Evolutionary conservation across 2,113 vertebrate species (phyloP).

Genomic region (Vulpes vulpes): DNA sequence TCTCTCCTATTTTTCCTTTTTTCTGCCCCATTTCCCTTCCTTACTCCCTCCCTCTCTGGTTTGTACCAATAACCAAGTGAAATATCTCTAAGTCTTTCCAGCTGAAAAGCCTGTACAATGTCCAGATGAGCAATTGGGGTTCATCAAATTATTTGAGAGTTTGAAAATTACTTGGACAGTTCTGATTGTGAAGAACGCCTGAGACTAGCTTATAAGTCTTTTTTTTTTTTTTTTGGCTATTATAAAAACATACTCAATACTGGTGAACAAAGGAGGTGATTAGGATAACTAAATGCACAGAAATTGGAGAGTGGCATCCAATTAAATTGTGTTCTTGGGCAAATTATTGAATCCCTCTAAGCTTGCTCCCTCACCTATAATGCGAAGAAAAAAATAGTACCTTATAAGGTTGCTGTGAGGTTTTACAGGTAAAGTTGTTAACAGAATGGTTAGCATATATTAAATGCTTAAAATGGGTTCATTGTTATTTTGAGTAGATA

Average conservation of each 20-base stretch:
- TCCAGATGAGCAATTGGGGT: not conserved
- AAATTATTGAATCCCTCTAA: not conserved
- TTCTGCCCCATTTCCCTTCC: not conserved
- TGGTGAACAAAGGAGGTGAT: not conserved
- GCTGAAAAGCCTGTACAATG: not conserved
- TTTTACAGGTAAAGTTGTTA: not conserved
- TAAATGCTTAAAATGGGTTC: not conserved
- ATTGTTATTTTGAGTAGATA: not conserved
- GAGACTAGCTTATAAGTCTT: not conserved
- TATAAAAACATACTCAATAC: not conserved
- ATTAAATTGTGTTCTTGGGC: not conserved
- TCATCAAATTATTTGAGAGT: slow-evolving; percentile 19
- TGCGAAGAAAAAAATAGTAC: not conserved
- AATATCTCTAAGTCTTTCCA: not conserved
- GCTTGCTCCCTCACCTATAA: not conserved
- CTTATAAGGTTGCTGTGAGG: not conserved
- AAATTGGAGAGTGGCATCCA: not conserved
- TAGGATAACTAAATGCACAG: not conserved
- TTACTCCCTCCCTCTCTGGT: not conserved
- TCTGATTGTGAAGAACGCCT: not conserved
- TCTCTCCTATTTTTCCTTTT: not conserved
- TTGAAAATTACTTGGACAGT: slow-evolving; percentile 35
- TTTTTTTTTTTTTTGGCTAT: not conserved
- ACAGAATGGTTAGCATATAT: not conserved
- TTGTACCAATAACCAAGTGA: not conserved